phyloP scores from a whole-genome alignment of 2,888 invertebrate genomes.

The Pterostichus niger region DNA sequence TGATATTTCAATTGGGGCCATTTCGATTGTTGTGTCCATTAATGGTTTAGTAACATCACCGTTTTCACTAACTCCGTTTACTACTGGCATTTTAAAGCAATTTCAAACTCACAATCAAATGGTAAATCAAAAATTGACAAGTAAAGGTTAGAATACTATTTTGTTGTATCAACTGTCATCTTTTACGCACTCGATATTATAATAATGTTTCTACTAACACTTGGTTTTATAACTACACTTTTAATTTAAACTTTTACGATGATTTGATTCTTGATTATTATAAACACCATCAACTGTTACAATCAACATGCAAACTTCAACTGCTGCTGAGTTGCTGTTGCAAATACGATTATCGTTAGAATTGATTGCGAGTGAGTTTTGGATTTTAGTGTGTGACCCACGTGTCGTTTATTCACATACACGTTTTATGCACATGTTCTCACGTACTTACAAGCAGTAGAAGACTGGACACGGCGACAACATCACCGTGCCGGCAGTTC shows the following conservation, averaged over 20 bases:
- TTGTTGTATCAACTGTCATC: conserved; percentile 47
- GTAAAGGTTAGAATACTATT: conserved; percentile 43
- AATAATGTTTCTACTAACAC: not conserved
- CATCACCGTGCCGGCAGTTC: not conserved
- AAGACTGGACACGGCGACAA: conserved; percentile 2
- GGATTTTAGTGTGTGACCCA: no score
- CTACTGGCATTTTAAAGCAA: conserved; percentile 66
- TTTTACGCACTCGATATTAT: conserved; percentile 15
- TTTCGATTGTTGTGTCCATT: conserved; percentile 69
- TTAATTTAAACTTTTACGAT: no score
- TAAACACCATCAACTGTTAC: no score
- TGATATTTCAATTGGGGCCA: conserved; percentile 71
- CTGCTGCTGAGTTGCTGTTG: no score
- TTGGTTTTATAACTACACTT: not conserved
- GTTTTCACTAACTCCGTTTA: conserved; percentile 68
- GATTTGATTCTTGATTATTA: no score
- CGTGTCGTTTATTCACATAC: no score
- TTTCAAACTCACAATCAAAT: not conserved
- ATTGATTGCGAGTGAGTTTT: no score
- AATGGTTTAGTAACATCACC: conserved; percentile 60
- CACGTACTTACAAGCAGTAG: not conserved
- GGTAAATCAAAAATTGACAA: conserved; percentile 23
- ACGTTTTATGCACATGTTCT: conserved; percentile 2
- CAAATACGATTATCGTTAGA: no score
- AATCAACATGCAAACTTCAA: no score